A percentile compares a stretch with the other conserved stretches of the same genome.
These are phyloP conservation scores for Heteropelma amictum DNA, from an alignment of 2,888 invertebrate genomes.

Conservation along the genomic window DNA sequence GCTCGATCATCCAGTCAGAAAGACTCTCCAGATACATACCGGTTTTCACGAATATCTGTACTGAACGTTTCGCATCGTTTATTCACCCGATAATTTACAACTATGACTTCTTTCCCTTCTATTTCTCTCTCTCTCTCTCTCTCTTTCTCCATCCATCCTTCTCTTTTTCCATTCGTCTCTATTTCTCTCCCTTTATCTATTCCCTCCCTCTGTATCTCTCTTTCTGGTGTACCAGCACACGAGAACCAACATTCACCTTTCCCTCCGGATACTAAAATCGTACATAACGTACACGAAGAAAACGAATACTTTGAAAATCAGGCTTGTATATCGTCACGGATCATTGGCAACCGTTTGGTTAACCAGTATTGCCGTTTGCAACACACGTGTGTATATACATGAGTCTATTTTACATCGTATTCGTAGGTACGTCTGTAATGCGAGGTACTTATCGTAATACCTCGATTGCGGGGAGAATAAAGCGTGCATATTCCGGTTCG, in stretches of 20 bases:
- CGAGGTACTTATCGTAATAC: conserved; percentile 35
- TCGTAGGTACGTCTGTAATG: conserved; percentile 4
- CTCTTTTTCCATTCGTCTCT: neutral
- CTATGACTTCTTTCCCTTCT: neutral
- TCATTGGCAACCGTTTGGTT: conserved; percentile 39
- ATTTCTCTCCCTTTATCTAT: neutral
- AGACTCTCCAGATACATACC: conserved; percentile 23
- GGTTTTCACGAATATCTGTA: conserved; percentile 38
- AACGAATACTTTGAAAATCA: conserved; percentile 27
- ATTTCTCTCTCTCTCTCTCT: neutral
- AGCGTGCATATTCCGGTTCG: conserved; percentile 21
- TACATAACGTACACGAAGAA: conserved; percentile 28
- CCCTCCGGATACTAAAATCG: neutral
- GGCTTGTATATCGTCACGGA: conserved; percentile 36
- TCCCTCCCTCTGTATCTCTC: neutral
- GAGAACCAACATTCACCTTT: conserved; percentile 36
- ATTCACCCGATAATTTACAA: conserved; percentile 35
- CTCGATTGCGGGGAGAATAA: conserved; percentile 3
- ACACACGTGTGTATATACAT: neutral
- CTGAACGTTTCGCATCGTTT: conserved; percentile 47
- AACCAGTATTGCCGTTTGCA: conserved; percentile 19
- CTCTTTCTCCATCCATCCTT: neutral
- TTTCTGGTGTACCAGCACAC: neutral
- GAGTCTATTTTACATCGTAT: neutral
- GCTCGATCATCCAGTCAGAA: conserved; percentile 31